phyloP scores from a whole-genome alignment of 2,797 vertebrate genomes.

The Lagodon rhomboides region DNA sequence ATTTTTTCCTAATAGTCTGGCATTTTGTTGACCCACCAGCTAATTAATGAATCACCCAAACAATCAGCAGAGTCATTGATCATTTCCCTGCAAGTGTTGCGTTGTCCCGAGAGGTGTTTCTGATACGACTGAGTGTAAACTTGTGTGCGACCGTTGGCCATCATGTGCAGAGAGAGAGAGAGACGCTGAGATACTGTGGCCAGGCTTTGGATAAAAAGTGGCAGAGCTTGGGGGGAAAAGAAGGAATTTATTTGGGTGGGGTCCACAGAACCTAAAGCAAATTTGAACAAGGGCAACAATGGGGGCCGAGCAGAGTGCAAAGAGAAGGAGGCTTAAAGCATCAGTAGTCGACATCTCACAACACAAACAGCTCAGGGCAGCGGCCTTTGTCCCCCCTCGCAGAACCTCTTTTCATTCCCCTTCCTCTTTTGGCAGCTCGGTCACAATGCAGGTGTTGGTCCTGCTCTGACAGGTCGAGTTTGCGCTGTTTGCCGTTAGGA shows the following conservation, averaged over 20 bases:
- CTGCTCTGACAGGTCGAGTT: conserved; percentile 74
- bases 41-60: neutral
- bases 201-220: neutral
- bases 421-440: conserved; percentile 71
- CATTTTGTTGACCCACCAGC: neutral
- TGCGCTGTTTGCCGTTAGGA: conserved; percentile 81
- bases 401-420: conserved; percentile 72
- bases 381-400: conserved; percentile 71
- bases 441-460: conserved; percentile 81
- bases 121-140: neutral
- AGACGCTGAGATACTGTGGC: neutral
- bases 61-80: neutral
- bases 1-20: neutral
- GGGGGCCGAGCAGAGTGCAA: conserved; percentile 67
- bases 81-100: neutral
- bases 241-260: conserved; percentile 73
- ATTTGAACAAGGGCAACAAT: conserved; percentile 84
- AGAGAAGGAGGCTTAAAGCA: conserved; percentile 76
- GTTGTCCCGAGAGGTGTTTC: neutral
- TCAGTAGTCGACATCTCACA: conserved; percentile 73
- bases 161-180: neutral
- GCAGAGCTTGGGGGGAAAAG: conserved; percentile 38
- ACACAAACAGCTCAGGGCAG: conserved; percentile 84
- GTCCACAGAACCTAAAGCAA: conserved; percentile 77
- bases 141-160: neutral